These are phyloP conservation scores for Bicyclus anynana DNA, from an alignment of 1,140 invertebrate genomes.

Conservation along the genomic window DNA sequence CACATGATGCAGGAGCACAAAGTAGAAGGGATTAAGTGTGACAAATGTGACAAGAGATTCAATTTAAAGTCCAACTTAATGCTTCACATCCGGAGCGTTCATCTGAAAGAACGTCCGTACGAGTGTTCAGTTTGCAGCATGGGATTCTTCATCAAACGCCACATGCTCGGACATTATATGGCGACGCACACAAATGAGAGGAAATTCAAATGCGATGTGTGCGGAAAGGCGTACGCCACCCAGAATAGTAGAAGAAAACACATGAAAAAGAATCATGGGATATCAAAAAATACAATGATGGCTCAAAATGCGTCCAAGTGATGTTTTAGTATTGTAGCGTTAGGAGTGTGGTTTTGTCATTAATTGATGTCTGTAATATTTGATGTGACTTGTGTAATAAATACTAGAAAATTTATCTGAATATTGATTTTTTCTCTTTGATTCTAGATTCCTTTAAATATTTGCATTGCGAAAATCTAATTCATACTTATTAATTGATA, in stretches of 20 bases:
- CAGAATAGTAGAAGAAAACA: constrained; percentile 63
- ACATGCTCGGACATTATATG: constrained; percentile 63
- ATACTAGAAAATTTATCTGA: neutral
- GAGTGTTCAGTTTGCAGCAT: constrained; percentile 65
- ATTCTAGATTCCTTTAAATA: no score
- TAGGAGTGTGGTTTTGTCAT: neutral
- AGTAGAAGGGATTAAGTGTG: constrained; percentile 60
- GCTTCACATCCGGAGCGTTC: constrained; percentile 62
- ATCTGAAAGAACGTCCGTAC: constrained; percentile 61
- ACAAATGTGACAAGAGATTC: constrained; percentile 63
- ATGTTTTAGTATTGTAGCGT: neutral
- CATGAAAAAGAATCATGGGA: constrained; percentile 67
- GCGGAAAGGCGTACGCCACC: constrained; percentile 63
- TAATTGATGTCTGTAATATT: no score
- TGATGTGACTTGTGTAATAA: neutral
- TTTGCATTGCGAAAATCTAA: no score
- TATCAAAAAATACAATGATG: constrained; percentile 38
- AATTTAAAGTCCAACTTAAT: constrained; percentile 63
- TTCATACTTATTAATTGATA: no score
- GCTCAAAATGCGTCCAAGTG: constrained; percentile 16
- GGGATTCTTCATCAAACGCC: constrained; percentile 65
- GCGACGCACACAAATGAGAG: constrained; percentile 67
- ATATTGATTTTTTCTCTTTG: neutral
- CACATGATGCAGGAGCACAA: constrained; percentile 68
- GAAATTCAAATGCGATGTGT: constrained; percentile 62